Percentiles rank a stretch among this genome's conserved stretches.
These are phyloP conservation scores for Polypterus bichir DNA, from an alignment of 2,113 vertebrate genomes.

Conservation along the genomic window DNA sequence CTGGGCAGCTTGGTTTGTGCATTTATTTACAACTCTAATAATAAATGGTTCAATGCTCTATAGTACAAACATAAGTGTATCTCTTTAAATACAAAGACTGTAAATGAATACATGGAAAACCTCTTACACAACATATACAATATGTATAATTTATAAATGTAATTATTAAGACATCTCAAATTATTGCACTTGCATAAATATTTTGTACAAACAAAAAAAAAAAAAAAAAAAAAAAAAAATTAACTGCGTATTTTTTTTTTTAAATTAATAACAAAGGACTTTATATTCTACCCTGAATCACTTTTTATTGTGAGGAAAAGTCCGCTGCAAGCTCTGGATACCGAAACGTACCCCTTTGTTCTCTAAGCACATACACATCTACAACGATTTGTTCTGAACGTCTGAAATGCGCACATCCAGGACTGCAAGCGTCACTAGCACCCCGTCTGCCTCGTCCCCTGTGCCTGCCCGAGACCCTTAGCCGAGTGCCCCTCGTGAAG, in stretches of 20 bases:
- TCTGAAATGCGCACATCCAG: slow-evolving; percentile 11
- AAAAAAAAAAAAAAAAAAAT: slow-evolving; percentile 3
- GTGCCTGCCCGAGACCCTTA: too few relatives aligned
- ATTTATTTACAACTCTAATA: slow-evolving; percentile 30
- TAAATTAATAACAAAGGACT: slow-evolving; percentile 2
- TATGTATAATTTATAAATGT: slow-evolving; percentile 71
- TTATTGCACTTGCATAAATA: slow-evolving; percentile 60
- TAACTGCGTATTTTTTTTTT: background rate
- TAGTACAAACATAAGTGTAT: slow-evolving; percentile 47
- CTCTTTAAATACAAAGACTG: slow-evolving; percentile 62
- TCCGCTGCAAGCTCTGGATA: slow-evolving; percentile 23
- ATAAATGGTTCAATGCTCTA: slow-evolving; percentile 41
- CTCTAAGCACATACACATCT: slow-evolving; percentile 8
- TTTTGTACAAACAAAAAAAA: slow-evolving; percentile 40
- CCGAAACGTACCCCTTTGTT: slow-evolving; percentile 1
- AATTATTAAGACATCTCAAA: slow-evolving; percentile 59
- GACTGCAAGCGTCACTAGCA: background rate
- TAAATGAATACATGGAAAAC: slow-evolving; percentile 54
- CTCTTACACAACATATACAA: slow-evolving; percentile 57
- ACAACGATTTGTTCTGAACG: slow-evolving; percentile 8
- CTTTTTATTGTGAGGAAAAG: slow-evolving; percentile 31
- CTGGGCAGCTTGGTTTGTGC: slow-evolving; percentile 7
- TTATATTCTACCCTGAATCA: slow-evolving; percentile 25
- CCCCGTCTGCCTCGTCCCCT: too few relatives aligned
- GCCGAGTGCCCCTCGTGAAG: too few relatives aligned